Percentiles rank a stretch among this genome's conserved stretches.
Conservation (phyloP, 2,113 vertebrate species). For the Dinomys branickii region DNA sequence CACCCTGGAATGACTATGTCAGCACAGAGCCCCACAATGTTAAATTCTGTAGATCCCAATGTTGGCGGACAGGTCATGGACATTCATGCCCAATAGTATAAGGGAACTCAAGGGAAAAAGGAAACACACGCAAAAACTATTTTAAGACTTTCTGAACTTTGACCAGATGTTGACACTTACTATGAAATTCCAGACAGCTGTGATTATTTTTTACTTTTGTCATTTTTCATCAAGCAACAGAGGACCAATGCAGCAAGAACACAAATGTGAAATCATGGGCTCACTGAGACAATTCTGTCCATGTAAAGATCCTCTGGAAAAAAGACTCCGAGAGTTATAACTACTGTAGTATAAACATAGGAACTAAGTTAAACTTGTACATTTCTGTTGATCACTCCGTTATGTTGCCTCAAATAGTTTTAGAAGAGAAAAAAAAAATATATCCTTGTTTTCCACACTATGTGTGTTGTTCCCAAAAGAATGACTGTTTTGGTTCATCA, state of each 20-base stretch:
- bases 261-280: constrained; percentile 98
- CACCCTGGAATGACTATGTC: constrained; percentile 96
- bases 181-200: constrained; percentile 99
- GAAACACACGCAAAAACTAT: constrained; percentile 90
- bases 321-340: constrained; percentile 99
- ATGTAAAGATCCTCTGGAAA: constrained; percentile 92
- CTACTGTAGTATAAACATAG: constrained; percentile 99
- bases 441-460: constrained; percentile 99
- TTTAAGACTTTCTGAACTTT: constrained; percentile 97
- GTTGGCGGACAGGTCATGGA: constrained; percentile 96
- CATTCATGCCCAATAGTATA: constrained; percentile 96
- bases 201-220: constrained; percentile 97
- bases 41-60: constrained; percentile 94
- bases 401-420: constrained; percentile 99
- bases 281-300: constrained; percentile 93
- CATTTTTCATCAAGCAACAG: constrained; percentile 96
- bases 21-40: constrained; percentile 95
- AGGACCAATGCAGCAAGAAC: constrained; percentile 98
- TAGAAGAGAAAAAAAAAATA: constrained; percentile 96
- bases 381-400: constrained; percentile 98
- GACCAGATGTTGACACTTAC: constrained; percentile 97
- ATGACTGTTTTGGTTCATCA: constrained; percentile 97
- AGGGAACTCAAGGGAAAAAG: constrained; percentile 93
- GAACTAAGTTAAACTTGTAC: constrained; percentile 99
- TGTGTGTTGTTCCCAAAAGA: constrained; percentile 99